Evolutionary conservation across 2,113 vertebrate species (phyloP).

Genomic region (Entelurus aequoreus): DNA sequence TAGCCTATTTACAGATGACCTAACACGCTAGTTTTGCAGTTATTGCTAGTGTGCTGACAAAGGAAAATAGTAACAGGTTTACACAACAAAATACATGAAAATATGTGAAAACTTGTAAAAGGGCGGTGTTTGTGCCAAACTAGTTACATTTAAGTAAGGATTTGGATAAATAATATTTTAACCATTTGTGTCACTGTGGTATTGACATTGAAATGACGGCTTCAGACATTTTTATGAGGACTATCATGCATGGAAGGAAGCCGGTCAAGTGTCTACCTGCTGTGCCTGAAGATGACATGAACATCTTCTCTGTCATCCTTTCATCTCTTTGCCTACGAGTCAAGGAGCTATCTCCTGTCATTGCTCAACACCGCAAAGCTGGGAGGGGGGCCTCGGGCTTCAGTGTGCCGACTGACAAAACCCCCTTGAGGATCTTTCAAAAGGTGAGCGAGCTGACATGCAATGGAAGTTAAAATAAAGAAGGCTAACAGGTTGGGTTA

Average conservation of each 20-base stretch:
- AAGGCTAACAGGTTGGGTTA: conserved; percentile 52
- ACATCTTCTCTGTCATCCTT: conserved; percentile 50
- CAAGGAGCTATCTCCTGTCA: conserved; percentile 63
- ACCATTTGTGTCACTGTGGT: too few relatives aligned
- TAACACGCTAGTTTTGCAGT: too few relatives aligned
- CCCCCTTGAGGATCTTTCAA: conserved; percentile 52
- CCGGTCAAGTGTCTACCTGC: conserved; percentile 56
- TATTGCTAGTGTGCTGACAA: too few relatives aligned
- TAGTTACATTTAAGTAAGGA: too few relatives aligned
- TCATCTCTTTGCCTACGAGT: conserved; percentile 56
- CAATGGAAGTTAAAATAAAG: conserved; percentile 56
- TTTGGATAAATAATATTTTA: too few relatives aligned
- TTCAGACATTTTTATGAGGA: too few relatives aligned
- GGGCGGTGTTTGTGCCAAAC: too few relatives aligned
- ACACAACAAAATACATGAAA: too few relatives aligned
- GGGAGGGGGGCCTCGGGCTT: conserved; percentile 17
- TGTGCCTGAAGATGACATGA: conserved; percentile 48
- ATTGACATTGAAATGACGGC: too few relatives aligned
- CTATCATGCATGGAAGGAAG: conserved; percentile 50
- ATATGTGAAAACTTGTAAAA: too few relatives aligned
- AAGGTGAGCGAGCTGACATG: conserved; percentile 44
- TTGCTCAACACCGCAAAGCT: conserved; percentile 52
- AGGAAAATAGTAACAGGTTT: too few relatives aligned
- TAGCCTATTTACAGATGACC: too few relatives aligned
- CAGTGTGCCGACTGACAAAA: conserved; percentile 54